Evolutionary conservation across 1,140 invertebrate species (phyloP).

Genomic region (Danaus plexippus): DNA sequence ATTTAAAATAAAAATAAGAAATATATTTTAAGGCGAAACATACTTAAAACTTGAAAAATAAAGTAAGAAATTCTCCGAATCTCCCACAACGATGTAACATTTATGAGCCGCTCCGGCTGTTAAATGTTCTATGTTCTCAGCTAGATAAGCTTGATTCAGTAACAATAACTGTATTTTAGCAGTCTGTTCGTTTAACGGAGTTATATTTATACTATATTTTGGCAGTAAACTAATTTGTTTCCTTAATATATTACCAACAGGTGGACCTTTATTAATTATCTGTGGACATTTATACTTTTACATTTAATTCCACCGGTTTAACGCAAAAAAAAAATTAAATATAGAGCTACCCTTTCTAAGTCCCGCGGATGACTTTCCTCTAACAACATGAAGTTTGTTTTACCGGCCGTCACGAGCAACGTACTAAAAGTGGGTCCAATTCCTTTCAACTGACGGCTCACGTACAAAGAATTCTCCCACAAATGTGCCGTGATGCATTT

Average conservation of each 20-base stretch:
- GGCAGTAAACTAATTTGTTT: constrained; percentile 63
- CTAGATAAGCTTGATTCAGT: constrained; percentile 46
- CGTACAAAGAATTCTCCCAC: constrained; percentile 83
- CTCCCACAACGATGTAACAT: constrained; percentile 63
- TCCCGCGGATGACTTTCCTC: constrained; percentile 79
- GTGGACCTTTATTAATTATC: constrained; percentile 68
- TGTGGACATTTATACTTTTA: constrained; percentile 12
- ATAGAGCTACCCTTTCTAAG: constrained; percentile 76
- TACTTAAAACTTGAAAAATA: constrained; percentile 48
- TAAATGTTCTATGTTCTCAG: constrained; percentile 45
- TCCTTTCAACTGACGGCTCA: constrained; percentile 80
- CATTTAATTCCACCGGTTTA: too few relatives aligned
- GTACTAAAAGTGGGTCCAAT: constrained; percentile 78
- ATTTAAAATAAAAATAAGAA: constrained; percentile 1
- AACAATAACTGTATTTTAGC: constrained; percentile 39
- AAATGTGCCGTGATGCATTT: constrained; percentile 79
- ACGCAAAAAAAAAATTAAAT: constrained; percentile 10
- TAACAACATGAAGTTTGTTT: constrained; percentile 77
- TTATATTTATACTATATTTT: constrained; percentile 49
- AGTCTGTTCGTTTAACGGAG: constrained; percentile 34
- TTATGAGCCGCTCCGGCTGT: constrained; percentile 57
- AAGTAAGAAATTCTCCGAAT: constrained; percentile 67
- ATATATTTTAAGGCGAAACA: constrained; percentile 13
- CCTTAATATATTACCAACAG: constrained; percentile 54
- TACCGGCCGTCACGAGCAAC: constrained; percentile 77